These are phyloP conservation scores for Mugil cephalus DNA, from an alignment of 2,113 vertebrate genomes.

Conservation along the genomic window DNA sequence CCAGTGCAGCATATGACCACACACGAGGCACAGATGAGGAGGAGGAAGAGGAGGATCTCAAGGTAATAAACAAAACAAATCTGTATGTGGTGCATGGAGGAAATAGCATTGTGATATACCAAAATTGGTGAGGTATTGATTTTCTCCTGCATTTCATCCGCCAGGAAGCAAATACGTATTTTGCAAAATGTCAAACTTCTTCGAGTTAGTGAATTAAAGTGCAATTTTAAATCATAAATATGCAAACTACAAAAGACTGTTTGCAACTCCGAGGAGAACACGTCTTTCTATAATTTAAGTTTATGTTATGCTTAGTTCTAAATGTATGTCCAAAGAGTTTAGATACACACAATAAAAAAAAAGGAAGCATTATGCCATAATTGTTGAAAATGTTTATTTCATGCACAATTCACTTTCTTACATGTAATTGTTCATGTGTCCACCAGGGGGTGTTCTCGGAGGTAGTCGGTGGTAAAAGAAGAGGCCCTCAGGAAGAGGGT, in stretches of 20 bases:
- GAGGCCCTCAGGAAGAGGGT: conserved; percentile 24
- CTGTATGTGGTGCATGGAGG: not conserved
- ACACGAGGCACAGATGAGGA: conserved; percentile 8
- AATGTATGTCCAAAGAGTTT: too few relatives aligned
- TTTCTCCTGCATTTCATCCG: too few relatives aligned
- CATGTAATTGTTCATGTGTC: conserved; percentile 19
- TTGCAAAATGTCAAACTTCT: too few relatives aligned
- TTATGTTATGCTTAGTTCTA: too few relatives aligned
- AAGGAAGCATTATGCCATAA: too few relatives aligned
- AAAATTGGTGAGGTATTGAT: too few relatives aligned
- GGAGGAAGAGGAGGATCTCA: conserved; percentile 71
- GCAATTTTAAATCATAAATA: not conserved
- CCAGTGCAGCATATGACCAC: not conserved
- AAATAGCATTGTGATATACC: too few relatives aligned
- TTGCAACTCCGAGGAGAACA: too few relatives aligned
- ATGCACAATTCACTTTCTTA: not conserved
- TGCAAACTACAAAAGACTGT: not conserved
- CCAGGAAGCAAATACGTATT: too few relatives aligned
- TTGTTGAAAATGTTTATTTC: too few relatives aligned
- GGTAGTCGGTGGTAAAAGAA: conserved; percentile 86
- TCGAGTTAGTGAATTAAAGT: not conserved
- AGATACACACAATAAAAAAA: too few relatives aligned
- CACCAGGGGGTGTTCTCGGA: conserved; percentile 88
- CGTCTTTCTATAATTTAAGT: too few relatives aligned
- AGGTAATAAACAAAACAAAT: conserved; percentile 56